Evolutionary conservation across 2,113 vertebrate genomes (phyloP).

Genomic region (mouse (Mus musculus)): DNA sequence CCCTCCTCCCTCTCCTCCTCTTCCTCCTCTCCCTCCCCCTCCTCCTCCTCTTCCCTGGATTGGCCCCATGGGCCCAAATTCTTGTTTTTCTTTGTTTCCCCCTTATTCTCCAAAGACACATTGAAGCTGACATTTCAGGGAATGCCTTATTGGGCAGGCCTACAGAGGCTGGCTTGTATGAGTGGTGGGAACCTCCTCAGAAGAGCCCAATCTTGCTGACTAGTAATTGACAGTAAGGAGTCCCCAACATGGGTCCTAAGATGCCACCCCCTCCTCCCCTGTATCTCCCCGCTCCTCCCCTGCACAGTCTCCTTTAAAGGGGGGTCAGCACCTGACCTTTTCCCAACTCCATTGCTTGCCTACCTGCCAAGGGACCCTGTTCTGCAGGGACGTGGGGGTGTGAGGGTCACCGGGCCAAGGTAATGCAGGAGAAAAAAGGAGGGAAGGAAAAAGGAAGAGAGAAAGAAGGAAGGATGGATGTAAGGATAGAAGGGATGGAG

Average conservation of each 20-base stretch:
- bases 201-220: background rate
- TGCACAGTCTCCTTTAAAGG: background rate
- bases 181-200: too few species aligned
- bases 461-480: background rate
- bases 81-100: background rate
- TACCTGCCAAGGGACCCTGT: background rate
- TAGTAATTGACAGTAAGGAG: background rate
- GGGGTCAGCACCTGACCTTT: background rate
- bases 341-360: too few species aligned
- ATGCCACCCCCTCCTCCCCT: rapidly evolving
- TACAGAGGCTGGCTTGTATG: background rate
- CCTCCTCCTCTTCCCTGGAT: background rate
- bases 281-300: too few species aligned
- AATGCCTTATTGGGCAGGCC: background rate
- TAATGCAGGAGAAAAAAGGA: background rate
- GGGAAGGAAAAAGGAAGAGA: background rate
- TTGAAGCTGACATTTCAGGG: background rate
- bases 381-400: background rate
- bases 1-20: too few species aligned
- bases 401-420: background rate
- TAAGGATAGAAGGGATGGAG: too few species aligned
- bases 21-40: too few species aligned
- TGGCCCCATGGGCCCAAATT: background rate
- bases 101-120: background rate
- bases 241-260: background rate